Base-by-base conservation (phyloP, 2,888 invertebrate genomes). In the Hypomecis atomaria region DNA sequence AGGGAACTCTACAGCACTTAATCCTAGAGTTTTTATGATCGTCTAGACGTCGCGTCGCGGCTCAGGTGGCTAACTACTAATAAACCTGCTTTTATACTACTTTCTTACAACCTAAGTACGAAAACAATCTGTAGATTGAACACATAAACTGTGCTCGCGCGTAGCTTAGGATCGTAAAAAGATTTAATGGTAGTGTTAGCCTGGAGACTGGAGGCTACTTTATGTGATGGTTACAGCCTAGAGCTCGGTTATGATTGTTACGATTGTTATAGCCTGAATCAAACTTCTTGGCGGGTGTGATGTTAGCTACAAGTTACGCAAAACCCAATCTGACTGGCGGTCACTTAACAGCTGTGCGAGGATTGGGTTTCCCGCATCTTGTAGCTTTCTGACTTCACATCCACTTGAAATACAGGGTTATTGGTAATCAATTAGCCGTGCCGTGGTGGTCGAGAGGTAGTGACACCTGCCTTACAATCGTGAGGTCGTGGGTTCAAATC, bases 31-130 rank as follows among this genome's bases (percentile, higher is more conserved):
- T 11, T 49, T 49, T 49, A 37, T 11, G 0, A 11, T 11, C 6
- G 49, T 49, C 49, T 49, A 49, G 49, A 49, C 49, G 37, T 49
- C 49, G 11, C 37, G 47, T 71, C 23, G 23, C 70, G 72, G 70
- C 77, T 74, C 83, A 84, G 83, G 82, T 84, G 81, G 70, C 64
- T 57, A 67, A 53, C 49, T 52, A 69, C 70, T 37, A 72, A 74
- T 76, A 73, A 75, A 71, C 63, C 64, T 55, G 38, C 61, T 64
- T 69, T 69, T 67, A 71, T 66, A 60, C 64, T 64, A 10, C 52
- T 8, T 45, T 13, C 45, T 23, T 13, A 45, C 45, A 45, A 40
- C 11, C n/a, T 52, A 45, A 23, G 23, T 23, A 44, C 55, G 42
- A 65, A 38, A 57, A 56, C 42, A 62, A 33, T 43, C 55, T 50